Evolutionary conservation across 2,888 invertebrate genomes (phyloP).

Genomic region (Cybosia mesomella): DNA sequence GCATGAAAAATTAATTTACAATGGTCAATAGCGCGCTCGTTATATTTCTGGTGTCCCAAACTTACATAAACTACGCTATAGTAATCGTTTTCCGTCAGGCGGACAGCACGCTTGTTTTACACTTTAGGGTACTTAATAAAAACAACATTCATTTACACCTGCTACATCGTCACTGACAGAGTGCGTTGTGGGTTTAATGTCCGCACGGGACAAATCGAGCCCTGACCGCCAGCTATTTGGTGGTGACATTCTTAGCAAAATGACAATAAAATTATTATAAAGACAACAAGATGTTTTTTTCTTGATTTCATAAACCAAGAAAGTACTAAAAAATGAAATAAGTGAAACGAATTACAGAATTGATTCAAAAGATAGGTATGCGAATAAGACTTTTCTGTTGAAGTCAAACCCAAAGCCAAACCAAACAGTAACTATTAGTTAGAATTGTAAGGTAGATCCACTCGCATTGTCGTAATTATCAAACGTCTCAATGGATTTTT

Average conservation of each 20-base stretch:
- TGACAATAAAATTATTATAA: too few species aligned
- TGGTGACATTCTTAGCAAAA: slow-evolving; percentile 1
- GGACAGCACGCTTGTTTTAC: neutral
- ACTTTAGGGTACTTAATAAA: neutral
- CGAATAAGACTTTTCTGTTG: too few species aligned
- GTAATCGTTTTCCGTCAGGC: neutral
- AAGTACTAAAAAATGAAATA: too few species aligned
- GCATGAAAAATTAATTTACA: neutral
- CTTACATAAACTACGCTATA: slow-evolving; percentile 1
- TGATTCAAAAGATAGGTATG: too few species aligned
- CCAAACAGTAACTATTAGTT: too few species aligned
- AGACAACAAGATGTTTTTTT: too few species aligned
- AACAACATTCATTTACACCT: neutral
- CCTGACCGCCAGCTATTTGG: neutral
- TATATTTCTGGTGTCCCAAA: neutral
- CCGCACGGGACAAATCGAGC: neutral
- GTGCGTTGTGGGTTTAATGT: neutral
- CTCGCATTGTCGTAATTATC: too few species aligned
- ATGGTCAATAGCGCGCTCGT: neutral
- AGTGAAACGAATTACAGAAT: too few species aligned
- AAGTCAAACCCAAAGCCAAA: too few species aligned
- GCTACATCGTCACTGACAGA: neutral
- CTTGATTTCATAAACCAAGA: too few species aligned
- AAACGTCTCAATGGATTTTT: too few species aligned
- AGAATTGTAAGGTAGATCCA: too few species aligned